Evolutionary conservation across 2,797 vertebrate genomes (phyloP).

Genomic region (Notolabrus celidotus): DNA sequence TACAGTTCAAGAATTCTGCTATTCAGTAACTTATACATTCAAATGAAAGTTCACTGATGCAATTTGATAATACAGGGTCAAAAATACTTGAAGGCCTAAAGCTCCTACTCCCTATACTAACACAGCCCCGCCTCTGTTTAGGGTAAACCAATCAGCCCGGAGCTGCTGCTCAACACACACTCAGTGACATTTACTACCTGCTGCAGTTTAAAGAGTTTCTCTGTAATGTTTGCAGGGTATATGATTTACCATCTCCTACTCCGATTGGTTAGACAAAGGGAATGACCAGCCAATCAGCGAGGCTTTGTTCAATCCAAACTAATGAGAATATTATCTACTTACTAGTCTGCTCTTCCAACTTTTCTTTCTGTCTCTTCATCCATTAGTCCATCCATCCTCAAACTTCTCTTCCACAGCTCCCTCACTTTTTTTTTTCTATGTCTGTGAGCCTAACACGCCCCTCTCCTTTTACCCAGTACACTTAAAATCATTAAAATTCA

Average conservation of each 20-base stretch:
- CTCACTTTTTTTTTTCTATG: no score
- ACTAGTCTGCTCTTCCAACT: no score
- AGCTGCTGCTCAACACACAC: constrained; percentile 35
- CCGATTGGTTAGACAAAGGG: constrained; percentile 4
- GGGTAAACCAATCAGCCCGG: constrained; percentile 5
- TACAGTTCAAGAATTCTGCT: no score
- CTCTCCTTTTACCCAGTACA: neutral
- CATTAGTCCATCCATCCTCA: neutral
- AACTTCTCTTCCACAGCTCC: neutral
- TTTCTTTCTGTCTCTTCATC: neutral
- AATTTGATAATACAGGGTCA: neutral
- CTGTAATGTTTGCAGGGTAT: neutral
- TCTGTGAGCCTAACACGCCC: no score
- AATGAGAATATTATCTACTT: neutral
- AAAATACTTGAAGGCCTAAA: neutral
- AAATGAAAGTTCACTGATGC: neutral
- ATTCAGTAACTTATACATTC: no score
- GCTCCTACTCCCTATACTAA: neutral
- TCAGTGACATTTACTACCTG: no score
- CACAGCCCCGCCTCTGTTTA: constrained; percentile 5
- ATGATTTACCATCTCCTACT: constrained; percentile 1
- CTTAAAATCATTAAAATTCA: constrained; percentile 62
- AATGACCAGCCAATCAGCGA: neutral
- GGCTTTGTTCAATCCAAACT: neutral
- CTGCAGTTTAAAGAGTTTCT: neutral